Percentiles rank a stretch among this genome's conserved stretches.
Evolutionary conservation across 2,888 invertebrate species (phyloP).

Genomic region (Ennomos erosarius): DNA sequence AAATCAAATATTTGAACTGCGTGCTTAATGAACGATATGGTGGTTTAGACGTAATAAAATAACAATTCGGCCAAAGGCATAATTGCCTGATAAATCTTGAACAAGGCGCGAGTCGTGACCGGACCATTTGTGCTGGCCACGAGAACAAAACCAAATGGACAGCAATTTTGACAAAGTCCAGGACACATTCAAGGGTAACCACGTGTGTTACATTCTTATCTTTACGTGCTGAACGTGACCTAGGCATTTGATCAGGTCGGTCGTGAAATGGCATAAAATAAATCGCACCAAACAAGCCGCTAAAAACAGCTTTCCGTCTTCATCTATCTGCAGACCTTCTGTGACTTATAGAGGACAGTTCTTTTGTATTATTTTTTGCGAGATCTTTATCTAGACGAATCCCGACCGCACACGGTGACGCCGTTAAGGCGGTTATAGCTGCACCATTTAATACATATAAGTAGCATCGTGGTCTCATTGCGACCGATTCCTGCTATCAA

Average conservation of each 20-base stretch:
- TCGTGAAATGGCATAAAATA: constrained; percentile 58
- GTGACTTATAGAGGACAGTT: constrained; percentile 18
- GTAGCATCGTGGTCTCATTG: constrained; percentile 36
- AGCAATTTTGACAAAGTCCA: constrained; percentile 66
- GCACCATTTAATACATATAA: constrained; percentile 32
- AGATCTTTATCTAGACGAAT: constrained; percentile 47
- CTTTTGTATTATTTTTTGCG: constrained; percentile 49
- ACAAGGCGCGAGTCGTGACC: constrained; percentile 67
- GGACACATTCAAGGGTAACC: constrained; percentile 68
- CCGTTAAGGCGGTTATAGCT: constrained; percentile 42
- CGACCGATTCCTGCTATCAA: constrained; percentile 33
- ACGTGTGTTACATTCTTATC: constrained; percentile 49
- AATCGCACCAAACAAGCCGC: constrained; percentile 27
- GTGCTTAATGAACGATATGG: constrained; percentile 29
- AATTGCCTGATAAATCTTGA: constrained; percentile 60
- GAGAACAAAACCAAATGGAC: constrained; percentile 56
- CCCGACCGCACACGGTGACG: constrained; percentile 54
- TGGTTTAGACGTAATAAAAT: constrained; percentile 48
- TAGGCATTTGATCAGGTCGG: constrained; percentile 64
- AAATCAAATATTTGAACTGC: constrained; percentile 18
- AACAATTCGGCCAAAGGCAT: constrained; percentile 55
- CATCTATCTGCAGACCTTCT: constrained; percentile 11
- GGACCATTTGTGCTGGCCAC: constrained; percentile 66
- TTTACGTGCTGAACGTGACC: constrained; percentile 67
- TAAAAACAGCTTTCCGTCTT: constrained; percentile 15